Evolutionary conservation across 2,113 vertebrate species (phyloP).

Genomic region (Anoura caudifer): DNA sequence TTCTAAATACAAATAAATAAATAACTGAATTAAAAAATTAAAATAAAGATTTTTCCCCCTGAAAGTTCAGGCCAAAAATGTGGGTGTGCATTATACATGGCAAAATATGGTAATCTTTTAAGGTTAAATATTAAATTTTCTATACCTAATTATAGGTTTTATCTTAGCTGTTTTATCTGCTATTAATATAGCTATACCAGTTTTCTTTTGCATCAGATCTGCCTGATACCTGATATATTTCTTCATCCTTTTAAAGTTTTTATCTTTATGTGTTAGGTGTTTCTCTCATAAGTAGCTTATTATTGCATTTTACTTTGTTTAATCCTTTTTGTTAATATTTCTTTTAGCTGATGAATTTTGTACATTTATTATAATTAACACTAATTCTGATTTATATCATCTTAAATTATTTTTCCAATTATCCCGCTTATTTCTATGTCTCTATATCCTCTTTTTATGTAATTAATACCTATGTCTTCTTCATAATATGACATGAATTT

Average conservation of each 20-base stretch:
- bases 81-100: no score
- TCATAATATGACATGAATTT: not conserved
- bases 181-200: not conserved
- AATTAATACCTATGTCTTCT: not conserved
- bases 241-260: not conserved
- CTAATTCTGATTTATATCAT: not conserved
- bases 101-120: not conserved
- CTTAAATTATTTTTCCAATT: not conserved
- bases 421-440: not conserved
- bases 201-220: not conserved
- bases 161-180: not conserved
- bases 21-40: no score
- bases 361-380: not conserved
- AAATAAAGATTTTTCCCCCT: no score
- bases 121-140: not conserved
- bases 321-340: not conserved
- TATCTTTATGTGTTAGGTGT: not conserved
- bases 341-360: not conserved
- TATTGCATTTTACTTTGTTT: not conserved
- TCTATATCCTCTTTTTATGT: not conserved
- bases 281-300: not conserved
- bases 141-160: not conserved
- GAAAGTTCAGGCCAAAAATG: no score
- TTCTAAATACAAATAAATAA: no score
- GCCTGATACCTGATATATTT: not conserved